These are phyloP conservation scores for Brienomyrus longianalis DNA, from an alignment of 2,113 vertebrate species.

Conservation along the genomic window DNA sequence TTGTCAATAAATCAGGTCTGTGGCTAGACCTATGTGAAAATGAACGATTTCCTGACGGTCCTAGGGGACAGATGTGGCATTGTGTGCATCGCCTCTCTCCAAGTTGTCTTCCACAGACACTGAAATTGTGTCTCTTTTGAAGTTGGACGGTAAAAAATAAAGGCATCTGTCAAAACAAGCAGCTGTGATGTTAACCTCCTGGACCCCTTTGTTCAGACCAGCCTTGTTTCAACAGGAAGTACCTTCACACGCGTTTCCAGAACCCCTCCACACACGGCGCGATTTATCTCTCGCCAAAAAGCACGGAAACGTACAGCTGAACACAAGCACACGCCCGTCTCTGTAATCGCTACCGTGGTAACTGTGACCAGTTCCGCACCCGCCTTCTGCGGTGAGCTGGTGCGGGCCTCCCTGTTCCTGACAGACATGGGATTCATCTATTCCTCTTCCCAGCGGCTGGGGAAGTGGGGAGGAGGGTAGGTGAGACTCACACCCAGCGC, in stretches of 20 bases:
- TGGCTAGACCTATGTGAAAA: background rate
- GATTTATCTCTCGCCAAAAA: background rate
- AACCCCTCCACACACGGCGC: background rate
- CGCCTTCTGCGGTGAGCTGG: background rate
- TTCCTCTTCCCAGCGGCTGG: conserved; percentile 49
- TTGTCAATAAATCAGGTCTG: background rate
- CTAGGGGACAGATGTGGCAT: conserved; percentile 35
- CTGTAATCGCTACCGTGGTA: background rate
- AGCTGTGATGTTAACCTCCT: conserved; percentile 63
- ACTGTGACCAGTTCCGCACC: background rate
- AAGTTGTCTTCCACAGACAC: conserved; percentile 44
- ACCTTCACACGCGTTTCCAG: background rate
- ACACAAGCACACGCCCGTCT: conserved; percentile 23
- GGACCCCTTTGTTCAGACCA: conserved; percentile 58
- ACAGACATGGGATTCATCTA: conserved; percentile 51
- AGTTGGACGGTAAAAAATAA: conserved; percentile 53
- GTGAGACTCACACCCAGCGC: conserved; percentile 50
- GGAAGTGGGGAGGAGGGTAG: conserved; percentile 38
- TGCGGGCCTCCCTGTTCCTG: background rate
- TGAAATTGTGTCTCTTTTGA: conserved; percentile 57
- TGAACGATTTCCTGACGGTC: background rate
- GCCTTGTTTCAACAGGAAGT: conserved; percentile 29
- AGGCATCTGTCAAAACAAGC: conserved; percentile 72
- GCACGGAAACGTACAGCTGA: conserved; percentile 39
- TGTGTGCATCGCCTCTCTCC: conserved; percentile 45